Evolutionary conservation across 1,140 invertebrate genomes (phyloP).

Genomic region (Habropoda laboriosa): DNA sequence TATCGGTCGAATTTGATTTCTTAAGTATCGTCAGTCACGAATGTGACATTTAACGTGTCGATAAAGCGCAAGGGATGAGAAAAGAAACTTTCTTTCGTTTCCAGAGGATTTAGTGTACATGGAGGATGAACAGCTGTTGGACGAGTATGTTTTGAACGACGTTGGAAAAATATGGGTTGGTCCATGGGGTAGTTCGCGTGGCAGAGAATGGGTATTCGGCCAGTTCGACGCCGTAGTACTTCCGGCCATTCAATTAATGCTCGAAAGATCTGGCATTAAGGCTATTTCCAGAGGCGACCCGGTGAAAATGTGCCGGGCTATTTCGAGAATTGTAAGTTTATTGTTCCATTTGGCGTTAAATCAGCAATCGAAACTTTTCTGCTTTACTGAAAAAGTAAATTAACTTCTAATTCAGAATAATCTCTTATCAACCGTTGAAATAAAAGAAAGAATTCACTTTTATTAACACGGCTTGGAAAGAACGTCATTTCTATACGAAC

Average conservation of each 20-base stretch:
- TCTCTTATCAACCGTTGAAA: too few species aligned
- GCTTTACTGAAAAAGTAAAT: too few species aligned
- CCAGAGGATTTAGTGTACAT: slow-evolving; percentile 84
- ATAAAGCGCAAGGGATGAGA: too few species aligned
- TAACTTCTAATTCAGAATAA: too few species aligned
- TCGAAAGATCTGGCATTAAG: slow-evolving; percentile 80
- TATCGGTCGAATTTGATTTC: too few species aligned
- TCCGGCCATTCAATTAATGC: slow-evolving; percentile 81
- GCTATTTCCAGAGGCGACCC: slow-evolving; percentile 86
- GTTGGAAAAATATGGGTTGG: slow-evolving; percentile 87
- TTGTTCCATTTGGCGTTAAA: background rate
- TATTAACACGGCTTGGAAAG: too few species aligned
- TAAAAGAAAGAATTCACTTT: too few species aligned
- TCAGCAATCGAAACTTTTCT: too few species aligned
- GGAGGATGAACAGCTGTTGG: slow-evolving; percentile 80
- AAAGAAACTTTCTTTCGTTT: background rate
- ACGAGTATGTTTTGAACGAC: slow-evolving; percentile 86
- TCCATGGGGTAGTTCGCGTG: slow-evolving; percentile 80
- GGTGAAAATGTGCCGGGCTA: slow-evolving; percentile 86
- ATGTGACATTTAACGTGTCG: too few species aligned
- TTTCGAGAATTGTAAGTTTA: slow-evolving; percentile 86
- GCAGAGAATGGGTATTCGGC: slow-evolving; percentile 85
- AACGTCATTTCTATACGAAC: too few species aligned
- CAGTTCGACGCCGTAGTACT: slow-evolving; percentile 84
- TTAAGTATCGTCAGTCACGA: too few species aligned